Conservation (phyloP, 2,797 vertebrate species). For the Molossus molossus region DNA sequence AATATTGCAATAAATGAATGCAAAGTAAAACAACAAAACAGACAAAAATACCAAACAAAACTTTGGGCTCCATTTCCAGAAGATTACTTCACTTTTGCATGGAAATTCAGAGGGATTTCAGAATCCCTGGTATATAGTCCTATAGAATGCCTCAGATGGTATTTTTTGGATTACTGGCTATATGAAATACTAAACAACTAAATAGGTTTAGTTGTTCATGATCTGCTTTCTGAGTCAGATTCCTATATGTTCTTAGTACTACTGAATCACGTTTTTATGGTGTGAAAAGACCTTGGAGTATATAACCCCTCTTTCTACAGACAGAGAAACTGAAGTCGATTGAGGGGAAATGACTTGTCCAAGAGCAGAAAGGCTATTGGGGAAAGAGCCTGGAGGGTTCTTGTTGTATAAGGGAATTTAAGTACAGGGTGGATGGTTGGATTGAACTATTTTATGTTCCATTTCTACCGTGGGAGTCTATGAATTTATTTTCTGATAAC, state of each 20-base stretch:
- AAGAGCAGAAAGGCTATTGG: neutral
- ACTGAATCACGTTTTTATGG: constrained; percentile 25
- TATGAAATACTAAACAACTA: neutral
- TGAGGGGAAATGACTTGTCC: constrained; percentile 6
- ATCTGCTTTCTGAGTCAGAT: constrained; percentile 1
- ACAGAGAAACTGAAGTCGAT: constrained; percentile 4
- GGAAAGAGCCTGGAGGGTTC: neutral
- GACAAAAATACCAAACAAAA: neutral
- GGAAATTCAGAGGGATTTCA: constrained; percentile 44
- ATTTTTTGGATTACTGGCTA: constrained; percentile 3
- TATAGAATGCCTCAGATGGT: neutral
- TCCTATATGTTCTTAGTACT: neutral
- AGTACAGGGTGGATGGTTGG: neutral
- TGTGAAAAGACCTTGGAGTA: neutral
- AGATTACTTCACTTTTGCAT: constrained; percentile 28
- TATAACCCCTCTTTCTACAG: constrained; percentile 25
- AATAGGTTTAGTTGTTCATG: neutral
- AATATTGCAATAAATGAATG: neutral
- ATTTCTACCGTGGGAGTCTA: neutral
- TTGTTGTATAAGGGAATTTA: constrained; percentile 21
- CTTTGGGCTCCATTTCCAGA: neutral
- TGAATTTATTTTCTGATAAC: constrained; percentile 16
- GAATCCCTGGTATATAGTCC: neutral
- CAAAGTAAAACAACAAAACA: constrained; percentile 37
- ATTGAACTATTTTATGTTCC: constrained; percentile 10